Evolutionary conservation across 2,797 vertebrate species (phyloP).

Genomic region (Muscicapa striata): DNA sequence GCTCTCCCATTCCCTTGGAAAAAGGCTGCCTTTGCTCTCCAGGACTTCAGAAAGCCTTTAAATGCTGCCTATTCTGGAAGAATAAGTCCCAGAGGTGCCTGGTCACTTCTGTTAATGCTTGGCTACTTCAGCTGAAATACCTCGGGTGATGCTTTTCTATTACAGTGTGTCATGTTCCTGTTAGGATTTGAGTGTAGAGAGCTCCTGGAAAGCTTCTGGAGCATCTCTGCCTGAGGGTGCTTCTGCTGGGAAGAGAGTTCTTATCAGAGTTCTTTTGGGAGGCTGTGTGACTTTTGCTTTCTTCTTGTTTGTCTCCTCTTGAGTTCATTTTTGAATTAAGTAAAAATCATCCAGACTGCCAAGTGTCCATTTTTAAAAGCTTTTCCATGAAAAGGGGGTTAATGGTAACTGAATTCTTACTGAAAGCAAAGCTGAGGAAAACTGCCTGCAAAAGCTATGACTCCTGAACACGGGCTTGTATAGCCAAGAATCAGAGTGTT

Average conservation of each 20-base stretch:
- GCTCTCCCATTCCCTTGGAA: background rate
- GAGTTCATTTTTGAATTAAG: background rate
- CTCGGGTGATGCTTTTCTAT: background rate
- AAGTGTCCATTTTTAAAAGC: background rate
- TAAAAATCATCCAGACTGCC: background rate
- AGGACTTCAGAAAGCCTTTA: background rate
- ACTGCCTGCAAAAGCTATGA: background rate
- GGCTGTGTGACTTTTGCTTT: background rate
- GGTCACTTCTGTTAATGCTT: background rate
- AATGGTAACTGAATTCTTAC: background rate
- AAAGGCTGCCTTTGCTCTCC: background rate
- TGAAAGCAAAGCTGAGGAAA: slow-evolving; percentile 13
- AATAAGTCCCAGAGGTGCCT: background rate
- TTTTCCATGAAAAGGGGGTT: background rate
- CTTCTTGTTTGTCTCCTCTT: background rate
- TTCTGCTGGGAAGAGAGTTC: background rate
- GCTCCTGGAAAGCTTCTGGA: background rate
- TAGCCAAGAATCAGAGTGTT: background rate
- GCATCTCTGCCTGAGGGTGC: background rate
- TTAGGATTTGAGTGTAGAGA: background rate
- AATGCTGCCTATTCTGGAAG: background rate
- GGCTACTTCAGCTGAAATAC: background rate
- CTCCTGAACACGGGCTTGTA: background rate
- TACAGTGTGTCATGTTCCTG: background rate
- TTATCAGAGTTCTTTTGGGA: background rate